Base-by-base conservation (phyloP, 2,113 vertebrate genomes). In the Indicator indicator region DNA sequence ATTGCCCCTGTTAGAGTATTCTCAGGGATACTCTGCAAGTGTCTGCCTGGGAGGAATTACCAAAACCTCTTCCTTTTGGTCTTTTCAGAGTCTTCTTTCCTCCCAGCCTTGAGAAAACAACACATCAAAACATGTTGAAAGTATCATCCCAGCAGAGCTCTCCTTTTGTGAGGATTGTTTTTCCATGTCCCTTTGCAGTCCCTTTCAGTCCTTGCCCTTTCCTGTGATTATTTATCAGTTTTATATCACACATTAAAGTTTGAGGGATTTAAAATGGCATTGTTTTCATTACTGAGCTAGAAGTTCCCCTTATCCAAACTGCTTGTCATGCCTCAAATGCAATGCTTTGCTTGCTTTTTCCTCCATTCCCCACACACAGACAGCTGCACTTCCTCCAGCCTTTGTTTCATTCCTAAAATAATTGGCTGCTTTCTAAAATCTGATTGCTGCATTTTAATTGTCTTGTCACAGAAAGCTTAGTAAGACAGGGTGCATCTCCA, bases 361-460 rank as follows among this genome's bases (percentile, higher is more conserved):
- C 69, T 88, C 50, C 38, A 10, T 88, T 68, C 44, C 65, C 54
- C 55, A 38, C 38, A 5, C 62, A 19, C 42, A 32, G 38, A 64
- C 81, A 74, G 71, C 74, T 90, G 67, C 60, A 54, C 89, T 92
- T 95, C 81, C 79, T 94, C 60, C 69, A 87, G 93, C 54, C 52
- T 84, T 91, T 94, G 69, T 81, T 72, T 79, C 71, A 56, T 56
- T 33, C 67, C 56, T 86, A 63, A 93, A 92, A 65, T 83, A 95
- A 86, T 44, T 87, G 60, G 38, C 75, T 95, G 21, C 60, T 68
- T 89, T 89, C 73, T 88, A 77, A 80, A 94, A 92, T 88, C 55
- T 64, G 89, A 94, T 91, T 89, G 91, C 69, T 92, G 88, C 48
- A 59, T 63, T 63, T 85, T 86, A 86, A 60, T 85, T 93, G 59